phyloP scores from a whole-genome alignment of 2,797 vertebrate genomes.

The Limnodromus scolopaceus region DNA sequence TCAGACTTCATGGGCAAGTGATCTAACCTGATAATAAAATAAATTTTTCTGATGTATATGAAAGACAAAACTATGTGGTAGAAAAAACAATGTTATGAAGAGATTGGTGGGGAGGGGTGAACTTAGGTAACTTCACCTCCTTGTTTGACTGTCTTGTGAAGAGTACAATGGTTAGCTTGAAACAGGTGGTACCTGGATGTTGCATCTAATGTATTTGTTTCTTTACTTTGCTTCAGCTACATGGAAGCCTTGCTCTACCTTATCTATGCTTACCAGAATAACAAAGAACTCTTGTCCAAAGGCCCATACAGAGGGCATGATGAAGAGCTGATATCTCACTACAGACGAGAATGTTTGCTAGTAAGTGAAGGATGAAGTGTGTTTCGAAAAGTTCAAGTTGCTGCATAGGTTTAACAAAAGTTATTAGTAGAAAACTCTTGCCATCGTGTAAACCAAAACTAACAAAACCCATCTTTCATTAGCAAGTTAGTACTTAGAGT shows the following conservation, averaged over 20 bases:
- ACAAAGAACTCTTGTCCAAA: slow-evolving; percentile 93
- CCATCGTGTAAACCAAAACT: rapidly evolving
- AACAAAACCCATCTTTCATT: neutral
- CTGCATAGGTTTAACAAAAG: neutral
- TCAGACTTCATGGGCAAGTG: neutral
- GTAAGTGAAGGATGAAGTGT: slow-evolving; percentile 81
- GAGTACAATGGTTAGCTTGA: neutral
- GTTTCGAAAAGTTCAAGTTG: neutral
- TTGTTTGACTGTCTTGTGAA: neutral
- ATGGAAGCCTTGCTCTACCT: slow-evolving; percentile 95
- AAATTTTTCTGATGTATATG: neutral
- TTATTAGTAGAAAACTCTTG: neutral
- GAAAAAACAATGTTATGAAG: neutral
- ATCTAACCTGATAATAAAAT: neutral
- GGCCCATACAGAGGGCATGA: slow-evolving; percentile 92
- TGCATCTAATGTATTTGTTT: slow-evolving; percentile 54
- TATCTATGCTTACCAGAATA: slow-evolving; percentile 95
- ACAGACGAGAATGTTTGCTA: slow-evolving; percentile 94
- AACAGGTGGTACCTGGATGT: neutral
- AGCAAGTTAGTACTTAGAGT: neutral
- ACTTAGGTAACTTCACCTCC: no score
- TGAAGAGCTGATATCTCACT: slow-evolving; percentile 89
- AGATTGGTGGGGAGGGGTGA: neutral
- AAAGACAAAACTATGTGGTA: neutral
- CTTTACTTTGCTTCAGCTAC: slow-evolving; percentile 82